Conservation (phyloP, 35 echinoderm and acorn worm genomes). For the Apostichopus parvimensis region DNA sequence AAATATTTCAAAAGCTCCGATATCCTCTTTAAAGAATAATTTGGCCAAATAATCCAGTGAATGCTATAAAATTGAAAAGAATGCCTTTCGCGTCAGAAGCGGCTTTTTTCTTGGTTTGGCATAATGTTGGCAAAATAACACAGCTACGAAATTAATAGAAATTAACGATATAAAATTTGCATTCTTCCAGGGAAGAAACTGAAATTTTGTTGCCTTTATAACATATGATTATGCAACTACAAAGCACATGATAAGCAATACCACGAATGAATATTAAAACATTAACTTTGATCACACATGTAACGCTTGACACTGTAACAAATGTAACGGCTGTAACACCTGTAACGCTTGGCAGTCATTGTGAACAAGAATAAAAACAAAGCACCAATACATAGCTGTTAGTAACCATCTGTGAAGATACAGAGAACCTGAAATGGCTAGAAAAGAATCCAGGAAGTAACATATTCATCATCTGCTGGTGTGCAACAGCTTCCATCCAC, state of each 20-base stretch:
- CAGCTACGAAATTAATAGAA: not conserved
- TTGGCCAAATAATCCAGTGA: not conserved
- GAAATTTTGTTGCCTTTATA: not conserved
- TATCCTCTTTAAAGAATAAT: not conserved
- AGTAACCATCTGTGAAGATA: not conserved
- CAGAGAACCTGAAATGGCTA: no score
- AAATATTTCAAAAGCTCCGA: not conserved
- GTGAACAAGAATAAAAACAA: not conserved
- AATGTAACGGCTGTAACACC: no score
- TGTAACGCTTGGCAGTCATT: not conserved
- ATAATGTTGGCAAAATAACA: not conserved
- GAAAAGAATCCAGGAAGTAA: no score
- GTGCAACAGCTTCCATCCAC: no score
- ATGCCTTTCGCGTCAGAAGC: constrained; percentile 16
- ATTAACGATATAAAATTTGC: not conserved
- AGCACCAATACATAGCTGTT: not conserved
- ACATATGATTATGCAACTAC: constrained; percentile 2
- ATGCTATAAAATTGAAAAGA: not conserved
- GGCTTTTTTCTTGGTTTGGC: not conserved
- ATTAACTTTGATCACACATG: not conserved
- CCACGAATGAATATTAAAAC: not conserved
- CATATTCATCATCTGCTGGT: no score
- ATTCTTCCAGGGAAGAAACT: not conserved
- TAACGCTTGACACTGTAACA: not conserved
- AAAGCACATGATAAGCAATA: not conserved